These are phyloP conservation scores for Philereme transversata DNA, from an alignment of 2,888 invertebrate genomes.

Conservation along the genomic window DNA sequence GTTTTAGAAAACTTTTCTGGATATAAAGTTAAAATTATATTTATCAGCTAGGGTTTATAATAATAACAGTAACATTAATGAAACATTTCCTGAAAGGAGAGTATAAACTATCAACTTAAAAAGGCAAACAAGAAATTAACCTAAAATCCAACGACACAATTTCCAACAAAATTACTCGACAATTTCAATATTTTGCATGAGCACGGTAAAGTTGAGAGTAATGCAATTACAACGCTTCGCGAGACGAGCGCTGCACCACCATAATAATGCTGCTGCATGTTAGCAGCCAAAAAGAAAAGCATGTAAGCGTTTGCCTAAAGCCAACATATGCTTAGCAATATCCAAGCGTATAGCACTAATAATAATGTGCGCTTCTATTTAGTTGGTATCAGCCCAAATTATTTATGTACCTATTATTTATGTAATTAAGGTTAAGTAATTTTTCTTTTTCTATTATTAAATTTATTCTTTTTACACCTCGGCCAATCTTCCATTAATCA, in stretches of 20 bases:
- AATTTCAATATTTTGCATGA: constrained; percentile 59
- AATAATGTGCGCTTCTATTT: too few species aligned
- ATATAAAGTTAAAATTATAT: too few species aligned
- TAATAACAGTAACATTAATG: too few species aligned
- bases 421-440: too few species aligned
- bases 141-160: constrained; percentile 43
- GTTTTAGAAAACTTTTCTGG: not conserved
- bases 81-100: not conserved
- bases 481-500: too few species aligned
- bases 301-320: constrained; percentile 30
- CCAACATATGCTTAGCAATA: not conserved
- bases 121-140: constrained; percentile 37
- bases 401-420: too few species aligned
- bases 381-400: too few species aligned
- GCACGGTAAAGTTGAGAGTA: constrained; percentile 48
- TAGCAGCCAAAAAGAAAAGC: constrained; percentile 34
- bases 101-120: constrained; percentile 11
- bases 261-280: constrained; percentile 41
- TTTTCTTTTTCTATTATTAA: too few species aligned
- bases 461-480: too few species aligned
- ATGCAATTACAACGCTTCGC: constrained; percentile 51
- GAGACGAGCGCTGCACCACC: constrained; percentile 41
- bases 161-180: constrained; percentile 47
- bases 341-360: too few species aligned
- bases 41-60: not conserved